A percentile compares a stretch with the other conserved stretches of the same genome.
phyloP scores from a whole-genome alignment of 2,797 vertebrate genomes.

The Varecia variegata region DNA sequence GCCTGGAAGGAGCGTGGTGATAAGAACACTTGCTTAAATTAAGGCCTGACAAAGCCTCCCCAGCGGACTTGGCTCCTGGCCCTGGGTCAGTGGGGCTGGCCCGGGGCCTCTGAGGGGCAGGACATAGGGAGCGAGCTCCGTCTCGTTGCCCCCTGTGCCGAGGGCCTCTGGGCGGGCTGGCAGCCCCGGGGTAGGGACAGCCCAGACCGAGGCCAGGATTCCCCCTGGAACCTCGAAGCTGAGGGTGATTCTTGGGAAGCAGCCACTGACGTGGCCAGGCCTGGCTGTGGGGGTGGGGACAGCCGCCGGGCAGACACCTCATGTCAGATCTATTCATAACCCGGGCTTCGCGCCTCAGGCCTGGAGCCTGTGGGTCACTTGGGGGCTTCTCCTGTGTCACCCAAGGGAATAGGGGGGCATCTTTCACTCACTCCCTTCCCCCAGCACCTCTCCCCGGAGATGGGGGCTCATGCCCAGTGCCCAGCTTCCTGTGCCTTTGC shows the following conservation, averaged over 20 bases:
- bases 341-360: neutral
- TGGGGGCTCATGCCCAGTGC: rapidly evolving
- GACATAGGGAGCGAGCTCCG: rapidly evolving
- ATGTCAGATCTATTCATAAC: conserved; percentile 50
- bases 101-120: neutral
- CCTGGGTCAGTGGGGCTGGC: conserved; percentile 47
- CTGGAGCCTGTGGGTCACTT: neutral
- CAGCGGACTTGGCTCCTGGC: neutral
- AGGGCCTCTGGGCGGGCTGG: neutral
- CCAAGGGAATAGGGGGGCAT: neutral
- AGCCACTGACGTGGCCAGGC: neutral
- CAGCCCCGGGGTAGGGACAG: neutral
- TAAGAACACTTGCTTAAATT: conserved; percentile 61
- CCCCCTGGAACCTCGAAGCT: neutral
- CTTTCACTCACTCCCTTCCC: neutral
- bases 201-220: neutral
- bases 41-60: conserved; percentile 6
- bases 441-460: no score
- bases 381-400: neutral
- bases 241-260: neutral
- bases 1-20: neutral
- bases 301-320: neutral
- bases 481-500: neutral
- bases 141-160: neutral
- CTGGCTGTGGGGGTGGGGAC: neutral